Percentiles rank a stretch among this genome's conserved stretches.
These are phyloP conservation scores for Sinocyclocheilus grahami DNA, from an alignment of 2,113 vertebrate species.

Conservation along the genomic window DNA sequence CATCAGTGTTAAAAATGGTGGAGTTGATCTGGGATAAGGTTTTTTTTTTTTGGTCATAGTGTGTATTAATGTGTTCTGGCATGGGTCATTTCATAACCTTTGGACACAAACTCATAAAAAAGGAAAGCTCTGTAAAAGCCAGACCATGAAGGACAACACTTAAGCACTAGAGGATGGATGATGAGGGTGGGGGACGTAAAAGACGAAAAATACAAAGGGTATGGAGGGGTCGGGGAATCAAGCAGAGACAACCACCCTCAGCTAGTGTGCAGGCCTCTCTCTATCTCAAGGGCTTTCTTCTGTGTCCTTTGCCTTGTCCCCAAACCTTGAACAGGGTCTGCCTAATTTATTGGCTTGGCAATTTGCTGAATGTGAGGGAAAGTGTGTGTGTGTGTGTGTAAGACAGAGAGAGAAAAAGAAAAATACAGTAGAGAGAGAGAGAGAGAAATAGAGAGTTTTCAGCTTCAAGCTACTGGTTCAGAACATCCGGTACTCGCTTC, in stretches of 20 bases:
- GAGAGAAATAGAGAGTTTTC: constrained; percentile 50
- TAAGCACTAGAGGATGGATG: constrained; percentile 41
- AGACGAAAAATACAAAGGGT: constrained; percentile 53
- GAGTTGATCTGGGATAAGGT: neutral
- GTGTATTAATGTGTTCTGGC: constrained; percentile 4
- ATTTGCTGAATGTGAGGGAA: constrained; percentile 66
- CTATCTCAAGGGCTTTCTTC: constrained; percentile 62
- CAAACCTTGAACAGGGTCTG: constrained; percentile 62
- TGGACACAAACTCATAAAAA: constrained; percentile 49
- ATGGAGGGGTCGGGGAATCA: constrained; percentile 56
- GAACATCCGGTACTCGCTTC: constrained; percentile 70
- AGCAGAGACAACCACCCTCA: constrained; percentile 56
- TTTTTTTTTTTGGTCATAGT: neutral
- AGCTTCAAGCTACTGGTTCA: constrained; percentile 62
- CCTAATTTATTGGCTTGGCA: constrained; percentile 71
- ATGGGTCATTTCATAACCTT: constrained; percentile 33
- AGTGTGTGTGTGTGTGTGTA: neutral
- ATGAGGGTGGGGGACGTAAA: constrained; percentile 29
- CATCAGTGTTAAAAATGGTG: constrained; percentile 2
- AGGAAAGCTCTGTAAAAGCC: constrained; percentile 46
- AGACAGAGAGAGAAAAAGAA: neutral
- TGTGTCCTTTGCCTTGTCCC: constrained; percentile 66
- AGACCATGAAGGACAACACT: constrained; percentile 61
- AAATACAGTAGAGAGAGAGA: neutral
- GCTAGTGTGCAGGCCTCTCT: constrained; percentile 27